These are phyloP conservation scores for Calameuta idolon DNA, from an alignment of 2,888 invertebrate genomes.

Conservation along the genomic window DNA sequence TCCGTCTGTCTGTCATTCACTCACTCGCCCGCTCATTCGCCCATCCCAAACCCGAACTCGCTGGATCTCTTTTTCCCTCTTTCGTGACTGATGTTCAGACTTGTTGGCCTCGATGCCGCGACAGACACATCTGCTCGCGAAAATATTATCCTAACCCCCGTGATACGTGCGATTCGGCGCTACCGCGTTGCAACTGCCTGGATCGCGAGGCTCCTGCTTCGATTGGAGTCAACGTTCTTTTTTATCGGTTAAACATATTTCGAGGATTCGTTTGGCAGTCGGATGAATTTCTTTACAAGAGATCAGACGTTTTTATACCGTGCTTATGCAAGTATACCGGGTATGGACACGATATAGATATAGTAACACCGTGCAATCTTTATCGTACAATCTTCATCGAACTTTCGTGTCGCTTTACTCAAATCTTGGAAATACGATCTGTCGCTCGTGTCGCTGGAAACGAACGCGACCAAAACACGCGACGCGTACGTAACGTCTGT, in stretches of 20 bases:
- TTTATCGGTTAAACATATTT: neutral
- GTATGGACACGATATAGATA: neutral
- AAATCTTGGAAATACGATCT: neutral
- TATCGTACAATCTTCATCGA: neutral
- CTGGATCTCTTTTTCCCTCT: conserved; percentile 44
- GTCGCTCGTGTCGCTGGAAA: neutral
- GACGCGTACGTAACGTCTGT: neutral
- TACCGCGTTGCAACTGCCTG: neutral
- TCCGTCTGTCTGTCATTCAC: conserved; percentile 58
- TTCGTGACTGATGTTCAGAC: conserved; percentile 44
- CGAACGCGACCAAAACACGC: neutral
- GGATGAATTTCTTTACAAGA: neutral
- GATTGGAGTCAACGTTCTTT: neutral
- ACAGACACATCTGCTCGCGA: conserved; percentile 1
- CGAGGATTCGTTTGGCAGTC: neutral
- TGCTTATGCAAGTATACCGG: neutral
- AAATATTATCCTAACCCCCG: conserved; percentile 9
- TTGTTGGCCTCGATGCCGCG: conserved; percentile 34
- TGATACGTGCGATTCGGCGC: neutral
- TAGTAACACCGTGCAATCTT: neutral
- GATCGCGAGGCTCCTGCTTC: neutral
- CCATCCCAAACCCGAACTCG: conserved; percentile 16
- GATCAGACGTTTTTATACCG: neutral
- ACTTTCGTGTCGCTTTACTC: neutral
- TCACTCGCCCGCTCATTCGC: conserved; percentile 32